phyloP scores from a whole-genome alignment of 2,797 vertebrate species.

The Enteromius unitaeniatus region DNA sequence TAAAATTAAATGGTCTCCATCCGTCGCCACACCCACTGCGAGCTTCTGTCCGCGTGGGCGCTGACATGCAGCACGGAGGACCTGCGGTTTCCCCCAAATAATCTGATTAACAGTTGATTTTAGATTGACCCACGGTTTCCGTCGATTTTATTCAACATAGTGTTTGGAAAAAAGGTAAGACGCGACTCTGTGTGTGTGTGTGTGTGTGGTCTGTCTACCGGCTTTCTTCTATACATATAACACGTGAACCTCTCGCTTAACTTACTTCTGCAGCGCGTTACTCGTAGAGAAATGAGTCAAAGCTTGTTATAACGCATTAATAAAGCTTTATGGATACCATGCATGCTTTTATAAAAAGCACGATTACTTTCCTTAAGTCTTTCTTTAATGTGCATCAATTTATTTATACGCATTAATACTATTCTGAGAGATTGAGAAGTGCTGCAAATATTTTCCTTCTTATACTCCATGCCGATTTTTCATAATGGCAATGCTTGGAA shows the following conservation, averaged over 20 bases:
- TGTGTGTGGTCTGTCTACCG: slow-evolving; percentile 32
- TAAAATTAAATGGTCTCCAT: slow-evolving; percentile 56
- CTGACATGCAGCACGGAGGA: slow-evolving; percentile 7
- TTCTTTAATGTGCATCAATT: not conserved
- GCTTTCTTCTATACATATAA: slow-evolving; percentile 8
- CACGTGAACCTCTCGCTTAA: not conserved
- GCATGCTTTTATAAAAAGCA: not conserved
- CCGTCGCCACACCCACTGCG: slow-evolving; percentile 76
- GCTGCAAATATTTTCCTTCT: not conserved
- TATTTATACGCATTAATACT: no score
- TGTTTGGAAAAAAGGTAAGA: slow-evolving; percentile 32
- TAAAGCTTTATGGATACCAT: not conserved
- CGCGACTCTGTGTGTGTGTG: not conserved
- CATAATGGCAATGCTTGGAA: no score
- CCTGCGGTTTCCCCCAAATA: not conserved
- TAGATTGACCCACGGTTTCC: not conserved
- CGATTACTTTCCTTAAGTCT: not conserved
- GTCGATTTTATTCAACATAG: not conserved
- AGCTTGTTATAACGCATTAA: not conserved
- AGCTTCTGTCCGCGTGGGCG: slow-evolving; percentile 42
- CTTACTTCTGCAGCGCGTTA: not conserved
- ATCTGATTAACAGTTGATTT: not conserved
- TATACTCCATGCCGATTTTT: not conserved
- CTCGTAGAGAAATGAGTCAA: not conserved
- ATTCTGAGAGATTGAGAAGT: not conserved